These are phyloP conservation scores for Lota lota DNA, from an alignment of 2,113 vertebrate genomes.

Conservation along the genomic window DNA sequence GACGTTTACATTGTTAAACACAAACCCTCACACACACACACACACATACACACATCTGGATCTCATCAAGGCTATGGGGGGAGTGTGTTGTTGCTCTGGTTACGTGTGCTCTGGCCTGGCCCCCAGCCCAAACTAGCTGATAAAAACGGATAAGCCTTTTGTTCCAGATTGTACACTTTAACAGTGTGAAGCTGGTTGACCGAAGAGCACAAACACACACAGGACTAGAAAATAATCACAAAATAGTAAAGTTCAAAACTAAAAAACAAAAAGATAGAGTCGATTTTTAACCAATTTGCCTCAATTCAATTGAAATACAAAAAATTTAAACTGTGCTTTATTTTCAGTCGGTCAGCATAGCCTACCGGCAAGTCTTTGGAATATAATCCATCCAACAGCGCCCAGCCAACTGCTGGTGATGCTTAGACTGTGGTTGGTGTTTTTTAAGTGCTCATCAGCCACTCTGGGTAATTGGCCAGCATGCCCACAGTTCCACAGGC, in stretches of 20 bases:
- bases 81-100: slow-evolving; percentile 25
- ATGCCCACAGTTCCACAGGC: not conserved
- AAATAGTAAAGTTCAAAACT: not conserved
- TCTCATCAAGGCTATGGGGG: slow-evolving; percentile 35
- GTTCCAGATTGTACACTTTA: slow-evolving; percentile 37
- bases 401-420: not conserved
- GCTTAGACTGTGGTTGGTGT: not conserved
- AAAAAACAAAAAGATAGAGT: not conserved
- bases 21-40: not conserved
- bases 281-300: not conserved
- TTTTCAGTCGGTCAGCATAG: too few relatives aligned
- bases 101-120: slow-evolving; percentile 37
- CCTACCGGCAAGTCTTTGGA: not conserved
- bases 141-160: slow-evolving; percentile 51
- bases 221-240: too few relatives aligned
- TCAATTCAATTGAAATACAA: not conserved
- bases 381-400: not conserved
- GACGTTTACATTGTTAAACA: not conserved
- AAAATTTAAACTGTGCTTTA: too few relatives aligned
- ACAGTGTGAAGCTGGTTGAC: slow-evolving; percentile 11
- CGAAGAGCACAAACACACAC: not conserved
- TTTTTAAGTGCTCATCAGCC: not conserved
- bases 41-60: slow-evolving; percentile 48
- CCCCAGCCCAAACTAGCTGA: slow-evolving; percentile 41
- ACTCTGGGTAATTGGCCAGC: not conserved